These are phyloP conservation scores for Poecilobothrus nobilitatus DNA, from an alignment of 2,888 invertebrate species.

Conservation along the genomic window DNA sequence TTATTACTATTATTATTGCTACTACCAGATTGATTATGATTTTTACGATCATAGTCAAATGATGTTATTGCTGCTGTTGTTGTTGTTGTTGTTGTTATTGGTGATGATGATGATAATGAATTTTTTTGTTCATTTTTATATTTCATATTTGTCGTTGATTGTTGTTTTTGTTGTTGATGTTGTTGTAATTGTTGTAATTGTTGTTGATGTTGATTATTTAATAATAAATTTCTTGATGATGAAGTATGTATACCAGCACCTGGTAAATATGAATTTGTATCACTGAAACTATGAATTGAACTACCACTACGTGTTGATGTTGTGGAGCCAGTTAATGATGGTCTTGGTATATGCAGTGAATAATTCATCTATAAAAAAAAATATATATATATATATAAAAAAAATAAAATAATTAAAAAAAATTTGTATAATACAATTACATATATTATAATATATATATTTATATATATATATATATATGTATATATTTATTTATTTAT, in stretches of 20 bases:
- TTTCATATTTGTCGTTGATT: background rate
- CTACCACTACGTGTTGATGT: slow-evolving; percentile 34
- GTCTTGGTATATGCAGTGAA: slow-evolving; percentile 76
- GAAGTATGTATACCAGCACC: slow-evolving; percentile 15
- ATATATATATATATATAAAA: slow-evolving; percentile 13
- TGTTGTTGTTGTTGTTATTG: background rate
- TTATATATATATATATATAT: too few relatives aligned
- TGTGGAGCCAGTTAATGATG: slow-evolving; percentile 53
- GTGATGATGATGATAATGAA: background rate
- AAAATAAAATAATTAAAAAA: slow-evolving; percentile 15
- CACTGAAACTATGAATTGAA: slow-evolving; percentile 22
- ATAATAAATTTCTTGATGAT: slow-evolving; percentile 12
- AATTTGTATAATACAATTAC: too few relatives aligned
- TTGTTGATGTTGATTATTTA: background rate
- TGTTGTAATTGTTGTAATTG: background rate
- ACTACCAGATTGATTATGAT: background rate
- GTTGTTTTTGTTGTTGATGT: background rate
- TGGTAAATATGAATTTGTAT: slow-evolving; percentile 35
- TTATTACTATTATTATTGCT: background rate
- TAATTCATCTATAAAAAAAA: slow-evolving; percentile 38
- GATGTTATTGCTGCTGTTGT: background rate
- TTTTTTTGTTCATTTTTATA: background rate
- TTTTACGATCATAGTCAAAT: background rate
- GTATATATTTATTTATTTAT: too few relatives aligned
- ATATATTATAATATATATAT: too few relatives aligned